A percentile compares a stretch with the other conserved stretches of the same genome.
These are phyloP conservation scores for Aegypius monachus DNA, from an alignment of 2,113 vertebrate genomes.

Conservation along the genomic window DNA sequence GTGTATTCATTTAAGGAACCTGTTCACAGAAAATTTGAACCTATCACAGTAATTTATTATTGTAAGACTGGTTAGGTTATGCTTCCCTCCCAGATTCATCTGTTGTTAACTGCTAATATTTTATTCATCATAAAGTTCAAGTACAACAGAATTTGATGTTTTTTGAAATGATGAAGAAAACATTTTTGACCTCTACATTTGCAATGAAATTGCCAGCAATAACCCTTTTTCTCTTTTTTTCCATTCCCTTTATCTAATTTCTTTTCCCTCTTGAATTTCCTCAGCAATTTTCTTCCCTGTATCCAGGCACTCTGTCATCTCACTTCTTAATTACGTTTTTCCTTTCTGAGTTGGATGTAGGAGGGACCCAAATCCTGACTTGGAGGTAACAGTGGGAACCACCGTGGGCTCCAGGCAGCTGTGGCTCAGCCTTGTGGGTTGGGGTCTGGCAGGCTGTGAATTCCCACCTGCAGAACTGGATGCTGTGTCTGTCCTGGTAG, in stretches of 20 bases:
- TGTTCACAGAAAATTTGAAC: not conserved
- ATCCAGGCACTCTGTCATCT: not conserved
- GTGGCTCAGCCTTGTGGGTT: not conserved
- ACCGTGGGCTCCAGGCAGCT: fast-evolving
- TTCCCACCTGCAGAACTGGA: not conserved
- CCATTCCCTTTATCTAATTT: not conserved
- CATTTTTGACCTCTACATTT: not conserved
- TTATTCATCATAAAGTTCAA: not conserved
- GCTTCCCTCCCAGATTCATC: not conserved
- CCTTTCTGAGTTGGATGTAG: not conserved
- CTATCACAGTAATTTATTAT: not conserved
- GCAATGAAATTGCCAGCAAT: not conserved
- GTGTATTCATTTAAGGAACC: not conserved
- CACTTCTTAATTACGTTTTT: not conserved
- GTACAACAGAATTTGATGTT: not conserved
- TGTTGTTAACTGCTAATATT: not conserved
- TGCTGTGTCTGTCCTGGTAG: fast-evolving
- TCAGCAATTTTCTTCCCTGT: not conserved
- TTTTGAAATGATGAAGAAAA: not conserved
- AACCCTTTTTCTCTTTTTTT: not conserved
- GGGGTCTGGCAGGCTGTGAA: not conserved
- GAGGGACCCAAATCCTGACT: not conserved
- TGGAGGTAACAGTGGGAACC: not conserved
- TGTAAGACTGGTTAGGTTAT: not conserved
- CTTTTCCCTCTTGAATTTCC: not conserved